Base-by-base conservation (phyloP, 2,113 vertebrate genomes). In the Thomomys bottae region DNA sequence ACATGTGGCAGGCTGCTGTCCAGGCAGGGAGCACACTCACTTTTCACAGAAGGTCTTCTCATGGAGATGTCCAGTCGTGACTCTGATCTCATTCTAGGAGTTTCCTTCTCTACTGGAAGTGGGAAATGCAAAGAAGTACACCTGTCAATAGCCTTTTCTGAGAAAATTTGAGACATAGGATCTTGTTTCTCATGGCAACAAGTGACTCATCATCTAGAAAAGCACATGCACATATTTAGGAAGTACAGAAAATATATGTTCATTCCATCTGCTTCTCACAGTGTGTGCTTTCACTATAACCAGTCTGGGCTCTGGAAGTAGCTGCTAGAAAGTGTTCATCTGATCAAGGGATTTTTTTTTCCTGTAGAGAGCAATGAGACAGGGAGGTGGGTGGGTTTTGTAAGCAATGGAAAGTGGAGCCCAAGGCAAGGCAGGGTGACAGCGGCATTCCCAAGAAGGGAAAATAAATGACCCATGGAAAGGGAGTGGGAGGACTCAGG, bases 271-370 rank as follows among this genome's bases (percentile, higher is more conserved):
- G 79, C 75, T 94, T 85, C 67, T 70, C 23, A 4, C 0, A 88
- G 34, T 0, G 2, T 23, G 72, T 77, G 30, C 28, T 3, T 0
- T 63, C 40, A 10, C 32, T 4, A 5, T 0, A 32, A 10, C 26
- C n/a, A 49, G 57, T 12, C 77, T 81, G 57, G 57, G 67, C 40
- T 57, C 57, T 0, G 11, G 40, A 26, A 26, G 0, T 49, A 32
- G 66, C 49, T 20, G 3, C 36, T 24, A 20, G 42, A 42, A 28
- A 80, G n/a, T 20, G 0, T 36, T 78, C 24, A 17, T 10, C 7
- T 0, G 38, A 84, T 1, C 12, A 11, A 2, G 18, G 66, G 73
- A 26, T 1, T 11, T 49, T 42, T 1, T 11, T 49, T 42, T 42
- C 45, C 75, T 61, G 6, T 21, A 30, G 1, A 79, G 30, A 72